phyloP scores from a whole-genome alignment of 2,888 invertebrate genomes.

The Myopa tessellatipennis region DNA sequence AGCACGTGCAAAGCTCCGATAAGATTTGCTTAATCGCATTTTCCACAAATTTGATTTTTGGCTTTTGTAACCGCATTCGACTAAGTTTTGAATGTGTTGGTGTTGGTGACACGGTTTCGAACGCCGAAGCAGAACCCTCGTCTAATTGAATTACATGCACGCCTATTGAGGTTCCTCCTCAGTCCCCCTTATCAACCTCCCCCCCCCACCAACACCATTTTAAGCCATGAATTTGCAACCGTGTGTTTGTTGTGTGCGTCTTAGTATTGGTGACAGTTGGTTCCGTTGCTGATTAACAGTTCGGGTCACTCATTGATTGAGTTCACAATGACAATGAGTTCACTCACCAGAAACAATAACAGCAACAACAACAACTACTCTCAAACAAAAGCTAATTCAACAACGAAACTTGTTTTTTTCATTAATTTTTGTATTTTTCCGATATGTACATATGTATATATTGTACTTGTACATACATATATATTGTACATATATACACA shows the following conservation, averaged over 20 bases:
- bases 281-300: background rate
- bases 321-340: background rate
- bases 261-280: background rate
- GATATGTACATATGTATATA: background rate
- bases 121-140: background rate
- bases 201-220: too few species aligned
- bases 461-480: background rate
- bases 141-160: slow-evolving; percentile 29
- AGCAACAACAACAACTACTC: background rate
- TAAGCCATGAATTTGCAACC: too few species aligned
- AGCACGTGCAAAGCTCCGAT: background rate
- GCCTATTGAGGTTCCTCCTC: background rate
- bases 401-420: too few species aligned
- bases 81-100: background rate
- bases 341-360: background rate
- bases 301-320: background rate
- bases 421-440: background rate
- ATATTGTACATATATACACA: background rate
- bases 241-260: too few species aligned
- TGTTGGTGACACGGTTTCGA: slow-evolving; percentile 25
- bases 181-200: background rate
- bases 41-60: slow-evolving; percentile 23
- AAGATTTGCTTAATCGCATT: slow-evolving; percentile 17
- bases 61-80: slow-evolving; percentile 13
- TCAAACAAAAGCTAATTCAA: too few species aligned